phyloP scores from a whole-genome alignment of 2,888 invertebrate species.

The Caenorhabditis sinica region DNA sequence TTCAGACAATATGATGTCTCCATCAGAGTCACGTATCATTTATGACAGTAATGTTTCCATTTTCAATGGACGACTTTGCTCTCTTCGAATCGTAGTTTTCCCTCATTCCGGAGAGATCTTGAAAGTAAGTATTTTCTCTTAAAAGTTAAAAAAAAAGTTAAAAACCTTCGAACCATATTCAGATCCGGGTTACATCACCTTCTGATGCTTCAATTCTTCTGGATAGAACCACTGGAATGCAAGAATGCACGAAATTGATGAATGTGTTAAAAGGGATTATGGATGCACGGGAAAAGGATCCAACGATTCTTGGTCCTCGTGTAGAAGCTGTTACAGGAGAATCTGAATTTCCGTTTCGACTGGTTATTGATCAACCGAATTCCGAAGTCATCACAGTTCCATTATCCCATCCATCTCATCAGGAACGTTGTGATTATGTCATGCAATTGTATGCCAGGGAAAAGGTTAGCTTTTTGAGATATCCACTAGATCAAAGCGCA shows the following conservation, averaged over 20 bases:
- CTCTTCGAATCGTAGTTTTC: slow-evolving; percentile 24
- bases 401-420: slow-evolving; percentile 4
- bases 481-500: neutral
- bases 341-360: slow-evolving; percentile 37
- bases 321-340: slow-evolving; percentile 20
- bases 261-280: slow-evolving; percentile 14
- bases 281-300: slow-evolving; percentile 27
- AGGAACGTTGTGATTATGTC: slow-evolving; percentile 37
- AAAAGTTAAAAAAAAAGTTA: neutral
- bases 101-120: neutral
- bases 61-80: slow-evolving; percentile 47
- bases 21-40: slow-evolving; percentile 22
- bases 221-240: neutral
- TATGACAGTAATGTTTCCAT: slow-evolving; percentile 57
- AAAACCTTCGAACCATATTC: neutral
- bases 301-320: slow-evolving; percentile 38
- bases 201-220: slow-evolving; percentile 52
- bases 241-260: neutral
- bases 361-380: slow-evolving; percentile 23
- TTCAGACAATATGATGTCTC: slow-evolving; percentile 34
- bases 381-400: slow-evolving; percentile 14
- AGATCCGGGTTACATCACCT: slow-evolving; percentile 48
- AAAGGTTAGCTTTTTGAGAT: slow-evolving; percentile 19
- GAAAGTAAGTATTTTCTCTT: slow-evolving; percentile 5
- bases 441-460: slow-evolving; percentile 42